A percentile compares a stretch with the other conserved stretches of the same genome.
Conservation (phyloP, 1,140 invertebrate species). For the Pseudomyrmex pallidus region DNA sequence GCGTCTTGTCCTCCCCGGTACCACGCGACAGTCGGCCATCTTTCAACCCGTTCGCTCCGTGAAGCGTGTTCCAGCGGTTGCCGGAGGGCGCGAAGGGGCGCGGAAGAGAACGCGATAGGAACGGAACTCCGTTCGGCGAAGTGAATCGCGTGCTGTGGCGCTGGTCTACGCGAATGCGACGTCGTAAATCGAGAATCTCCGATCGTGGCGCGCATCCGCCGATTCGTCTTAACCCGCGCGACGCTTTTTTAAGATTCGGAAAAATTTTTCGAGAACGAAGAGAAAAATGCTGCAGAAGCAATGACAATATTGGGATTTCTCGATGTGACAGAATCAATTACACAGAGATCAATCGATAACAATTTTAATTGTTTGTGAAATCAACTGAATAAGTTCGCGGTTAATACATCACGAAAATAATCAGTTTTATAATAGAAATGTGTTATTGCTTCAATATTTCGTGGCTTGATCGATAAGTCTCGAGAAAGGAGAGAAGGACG, state of each 20-base stretch:
- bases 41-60: conserved; percentile 36
- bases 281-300: background rate
- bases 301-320: too few relatives aligned
- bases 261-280: background rate
- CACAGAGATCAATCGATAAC: background rate
- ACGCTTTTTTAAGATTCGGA: background rate
- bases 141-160: conserved; percentile 8
- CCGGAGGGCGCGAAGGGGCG: background rate
- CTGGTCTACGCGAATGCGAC: conserved; percentile 24
- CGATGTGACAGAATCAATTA: background rate
- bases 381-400: background rate
- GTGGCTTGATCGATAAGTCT: background rate
- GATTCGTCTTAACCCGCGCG: background rate
- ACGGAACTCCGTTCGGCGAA: conserved; percentile 8
- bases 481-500: background rate
- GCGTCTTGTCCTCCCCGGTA: conserved; percentile 9
- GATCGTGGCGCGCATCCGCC: background rate
- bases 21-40: conserved; percentile 45
- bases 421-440: background rate
- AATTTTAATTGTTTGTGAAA: background rate
- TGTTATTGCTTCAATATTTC: background rate
- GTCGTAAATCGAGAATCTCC: conserved; percentile 60
- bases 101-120: conserved; percentile 31
- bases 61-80: conserved; percentile 38
- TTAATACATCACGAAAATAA: background rate